A percentile compares a stretch with the other conserved stretches of the same genome.
phyloP scores from a whole-genome alignment of 2,888 invertebrate species.

The Mermis nigrescens region DNA sequence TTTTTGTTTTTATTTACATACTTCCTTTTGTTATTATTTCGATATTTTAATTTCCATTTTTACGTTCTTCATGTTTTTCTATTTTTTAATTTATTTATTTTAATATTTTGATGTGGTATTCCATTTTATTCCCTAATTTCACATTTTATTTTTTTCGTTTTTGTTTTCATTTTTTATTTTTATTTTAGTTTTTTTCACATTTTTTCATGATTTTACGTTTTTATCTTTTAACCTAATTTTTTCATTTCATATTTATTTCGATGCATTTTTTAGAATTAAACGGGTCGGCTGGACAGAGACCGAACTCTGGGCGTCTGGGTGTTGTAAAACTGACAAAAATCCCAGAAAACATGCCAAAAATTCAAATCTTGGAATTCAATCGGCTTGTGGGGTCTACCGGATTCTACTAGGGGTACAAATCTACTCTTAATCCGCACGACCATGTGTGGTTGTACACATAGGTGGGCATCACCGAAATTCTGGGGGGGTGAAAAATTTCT shows the following conservation, averaged over 20 bases:
- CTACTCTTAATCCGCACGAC: too few species aligned
- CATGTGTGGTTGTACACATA: too few species aligned
- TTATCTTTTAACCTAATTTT: neutral
- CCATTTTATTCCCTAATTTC: neutral
- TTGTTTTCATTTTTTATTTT: neutral
- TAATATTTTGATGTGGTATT: neutral
- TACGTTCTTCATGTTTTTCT: neutral
- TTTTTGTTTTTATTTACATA: neutral
- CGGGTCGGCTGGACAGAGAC: too few species aligned
- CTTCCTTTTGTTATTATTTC: neutral
- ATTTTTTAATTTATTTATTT: neutral
- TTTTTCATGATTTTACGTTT: neutral
- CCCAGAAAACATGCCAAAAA: too few species aligned
- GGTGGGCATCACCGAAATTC: too few species aligned
- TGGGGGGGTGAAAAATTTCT: too few species aligned
- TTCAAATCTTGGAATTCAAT: too few species aligned
- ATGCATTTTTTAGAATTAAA: neutral
- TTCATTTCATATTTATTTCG: constrained; percentile 1
- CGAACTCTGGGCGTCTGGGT: too few species aligned
- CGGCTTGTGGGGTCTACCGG: too few species aligned
- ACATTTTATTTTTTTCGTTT: neutral
- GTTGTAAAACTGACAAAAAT: too few species aligned
- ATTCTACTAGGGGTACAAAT: too few species aligned
- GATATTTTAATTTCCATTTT: neutral
- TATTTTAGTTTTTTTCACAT: neutral